Conservation (phyloP, 2,888 invertebrate genomes). For the Polietes domitor region DNA sequence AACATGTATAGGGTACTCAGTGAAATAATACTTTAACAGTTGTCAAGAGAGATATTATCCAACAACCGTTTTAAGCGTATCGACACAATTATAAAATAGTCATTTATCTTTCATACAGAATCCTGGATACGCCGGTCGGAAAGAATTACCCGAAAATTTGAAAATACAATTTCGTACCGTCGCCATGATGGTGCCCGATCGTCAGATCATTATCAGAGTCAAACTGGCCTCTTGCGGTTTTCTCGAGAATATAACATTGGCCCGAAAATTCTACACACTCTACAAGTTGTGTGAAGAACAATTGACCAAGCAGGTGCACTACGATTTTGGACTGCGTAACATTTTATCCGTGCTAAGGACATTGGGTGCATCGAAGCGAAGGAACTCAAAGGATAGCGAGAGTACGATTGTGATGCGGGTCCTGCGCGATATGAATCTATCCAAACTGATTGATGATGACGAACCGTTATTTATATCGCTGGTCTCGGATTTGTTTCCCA, state of each 20-base stretch:
- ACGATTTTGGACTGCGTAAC: constrained; percentile 97
- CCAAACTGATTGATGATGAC: constrained; percentile 98
- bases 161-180: constrained; percentile 99
- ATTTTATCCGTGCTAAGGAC: constrained; percentile 96
- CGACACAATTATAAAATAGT: too few species aligned
- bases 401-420: constrained; percentile 98
- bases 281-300: constrained; percentile 99
- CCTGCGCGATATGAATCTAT: constrained; percentile 98
- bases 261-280: constrained; percentile 97
- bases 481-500: constrained; percentile 97
- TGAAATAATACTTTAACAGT: too few species aligned
- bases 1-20: too few species aligned
- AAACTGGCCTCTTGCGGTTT: constrained; percentile 98
- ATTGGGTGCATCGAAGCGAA: constrained; percentile 94
- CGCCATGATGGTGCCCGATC: constrained; percentile 99
- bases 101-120: constrained; percentile 84
- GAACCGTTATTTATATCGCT: constrained; percentile 98
- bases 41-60: too few species aligned
- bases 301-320: constrained; percentile 98
- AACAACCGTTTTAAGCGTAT: too few species aligned
- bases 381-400: constrained; percentile 95
- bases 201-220: constrained; percentile 97
- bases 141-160: constrained; percentile 97
- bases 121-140: constrained; percentile 97
- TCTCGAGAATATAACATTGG: constrained; percentile 95